Conservation (phyloP, 2,113 vertebrate genomes). For the Spea bombifrons region DNA sequence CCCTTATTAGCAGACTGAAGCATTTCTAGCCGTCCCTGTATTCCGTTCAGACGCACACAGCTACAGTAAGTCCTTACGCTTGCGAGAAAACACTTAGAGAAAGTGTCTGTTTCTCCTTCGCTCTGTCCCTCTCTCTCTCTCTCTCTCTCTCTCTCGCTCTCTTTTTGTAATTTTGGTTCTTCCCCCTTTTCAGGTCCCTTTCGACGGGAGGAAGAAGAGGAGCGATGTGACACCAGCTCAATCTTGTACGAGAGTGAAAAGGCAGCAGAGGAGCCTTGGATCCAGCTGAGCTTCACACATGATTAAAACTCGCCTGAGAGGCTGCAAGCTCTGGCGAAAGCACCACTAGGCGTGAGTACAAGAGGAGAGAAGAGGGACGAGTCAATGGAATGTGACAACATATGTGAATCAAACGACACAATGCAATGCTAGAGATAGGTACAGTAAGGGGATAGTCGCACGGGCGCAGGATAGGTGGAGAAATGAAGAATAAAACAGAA, state of each 20-base stretch:
- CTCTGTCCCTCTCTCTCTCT: background rate
- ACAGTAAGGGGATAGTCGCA: slow-evolving; percentile 65
- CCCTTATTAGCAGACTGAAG: slow-evolving; percentile 88
- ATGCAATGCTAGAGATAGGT: slow-evolving; percentile 46
- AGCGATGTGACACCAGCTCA: slow-evolving; percentile 75
- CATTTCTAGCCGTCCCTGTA: slow-evolving; percentile 82
- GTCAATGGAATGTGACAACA: slow-evolving; percentile 80
- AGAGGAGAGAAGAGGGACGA: slow-evolving; percentile 65
- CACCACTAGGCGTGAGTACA: slow-evolving; percentile 71
- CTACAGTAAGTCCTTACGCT: slow-evolving; percentile 58
- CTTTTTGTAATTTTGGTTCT: slow-evolving; percentile 55
- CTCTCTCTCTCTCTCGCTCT: background rate
- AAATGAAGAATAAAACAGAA: slow-evolving; percentile 30
- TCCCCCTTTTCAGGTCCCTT: slow-evolving; percentile 74
- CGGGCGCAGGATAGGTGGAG: slow-evolving; percentile 54
- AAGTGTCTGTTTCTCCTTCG: slow-evolving; percentile 58
- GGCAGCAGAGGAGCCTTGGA: slow-evolving; percentile 73
- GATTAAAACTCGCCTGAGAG: slow-evolving; percentile 76
- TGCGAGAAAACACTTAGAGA: slow-evolving; percentile 66
- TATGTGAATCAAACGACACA: slow-evolving; percentile 68
- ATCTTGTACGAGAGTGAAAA: slow-evolving; percentile 75
- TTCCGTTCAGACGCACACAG: slow-evolving; percentile 69
- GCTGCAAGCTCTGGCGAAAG: slow-evolving; percentile 73
- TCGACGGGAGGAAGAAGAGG: slow-evolving; percentile 67
- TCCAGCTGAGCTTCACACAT: slow-evolving; percentile 76